phyloP scores from a whole-genome alignment of 2,797 vertebrate genomes.

The Phoxinus dragarum region DNA sequence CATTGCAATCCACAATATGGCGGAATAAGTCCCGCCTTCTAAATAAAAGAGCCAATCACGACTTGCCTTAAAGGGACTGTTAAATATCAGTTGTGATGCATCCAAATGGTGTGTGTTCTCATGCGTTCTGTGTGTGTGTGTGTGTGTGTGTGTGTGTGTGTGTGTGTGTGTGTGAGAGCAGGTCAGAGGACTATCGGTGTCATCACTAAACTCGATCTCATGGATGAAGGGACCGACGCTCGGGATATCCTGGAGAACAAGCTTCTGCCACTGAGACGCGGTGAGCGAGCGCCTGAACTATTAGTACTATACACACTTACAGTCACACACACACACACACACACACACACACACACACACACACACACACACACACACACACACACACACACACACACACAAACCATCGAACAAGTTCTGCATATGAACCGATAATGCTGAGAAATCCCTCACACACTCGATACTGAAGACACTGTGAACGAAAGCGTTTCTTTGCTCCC shows the following conservation, averaged over 20 bases:
- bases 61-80: too few relatives aligned
- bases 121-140: not conserved
- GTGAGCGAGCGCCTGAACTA: conserved; percentile 60
- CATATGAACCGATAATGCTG: not conserved
- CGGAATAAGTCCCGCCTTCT: too few relatives aligned
- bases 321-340: too few relatives aligned
- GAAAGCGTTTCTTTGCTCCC: too few relatives aligned
- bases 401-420: too few relatives aligned
- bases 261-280: conserved; percentile 86
- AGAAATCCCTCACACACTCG: not conserved
- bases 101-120: not conserved
- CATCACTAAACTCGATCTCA: conserved; percentile 90
- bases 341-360: too few relatives aligned
- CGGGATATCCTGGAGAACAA: conserved; percentile 89
- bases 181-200: conserved; percentile 88
- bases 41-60: too few relatives aligned
- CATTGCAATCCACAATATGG: too few relatives aligned
- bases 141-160: conserved; percentile 11
- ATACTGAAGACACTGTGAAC: not conserved
- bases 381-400: not conserved
- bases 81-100: too few relatives aligned
- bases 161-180: conserved; percentile 52
- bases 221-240: conserved; percentile 91
- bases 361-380: too few relatives aligned
- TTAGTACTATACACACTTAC: too few relatives aligned